Percentiles rank a stretch among this genome's conserved stretches.
These are phyloP conservation scores for Atethmia centrago DNA, from an alignment of 2,888 invertebrate species.

Conservation along the genomic window DNA sequence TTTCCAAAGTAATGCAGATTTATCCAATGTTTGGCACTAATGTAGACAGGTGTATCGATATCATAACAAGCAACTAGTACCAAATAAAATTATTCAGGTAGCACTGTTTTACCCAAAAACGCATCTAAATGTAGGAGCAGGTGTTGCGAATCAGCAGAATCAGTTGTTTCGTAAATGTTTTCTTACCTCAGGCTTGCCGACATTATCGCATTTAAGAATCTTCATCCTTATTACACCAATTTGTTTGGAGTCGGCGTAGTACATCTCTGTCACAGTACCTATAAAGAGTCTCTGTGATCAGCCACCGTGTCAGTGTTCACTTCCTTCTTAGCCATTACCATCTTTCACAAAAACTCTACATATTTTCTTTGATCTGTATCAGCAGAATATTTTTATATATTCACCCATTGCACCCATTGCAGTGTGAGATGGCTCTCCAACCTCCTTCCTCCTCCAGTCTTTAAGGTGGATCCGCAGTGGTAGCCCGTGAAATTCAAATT, in stretches of 20 bases:
- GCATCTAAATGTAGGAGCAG: slow-evolving; percentile 27
- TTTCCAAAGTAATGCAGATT: not conserved
- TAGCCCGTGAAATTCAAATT: too few species aligned
- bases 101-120: slow-evolving; percentile 23
- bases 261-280: too few species aligned
- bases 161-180: slow-evolving; percentile 17
- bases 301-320: not conserved
- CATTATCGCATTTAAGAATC: slow-evolving; percentile 30
- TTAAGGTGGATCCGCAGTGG: too few species aligned
- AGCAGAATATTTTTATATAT: not conserved
- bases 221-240: slow-evolving; percentile 30
- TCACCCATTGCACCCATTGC: not conserved
- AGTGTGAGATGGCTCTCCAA: not conserved
- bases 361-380: not conserved
- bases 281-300: not conserved
- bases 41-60: slow-evolving; percentile 18
- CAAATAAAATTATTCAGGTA: slow-evolving; percentile 23
- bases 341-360: not conserved
- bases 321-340: not conserved
- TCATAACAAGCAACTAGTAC: slow-evolving; percentile 24
- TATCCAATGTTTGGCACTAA: slow-evolving; percentile 1
- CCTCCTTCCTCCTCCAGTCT: not conserved
- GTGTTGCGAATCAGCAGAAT: slow-evolving; percentile 10
- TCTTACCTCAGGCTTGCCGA: not conserved
- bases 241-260: not conserved